Evolutionary conservation across 1,140 invertebrate species (phyloP), one percentile per base, ranked within the genome.

Genomic region (Oedothorax gibbosus): DNA sequence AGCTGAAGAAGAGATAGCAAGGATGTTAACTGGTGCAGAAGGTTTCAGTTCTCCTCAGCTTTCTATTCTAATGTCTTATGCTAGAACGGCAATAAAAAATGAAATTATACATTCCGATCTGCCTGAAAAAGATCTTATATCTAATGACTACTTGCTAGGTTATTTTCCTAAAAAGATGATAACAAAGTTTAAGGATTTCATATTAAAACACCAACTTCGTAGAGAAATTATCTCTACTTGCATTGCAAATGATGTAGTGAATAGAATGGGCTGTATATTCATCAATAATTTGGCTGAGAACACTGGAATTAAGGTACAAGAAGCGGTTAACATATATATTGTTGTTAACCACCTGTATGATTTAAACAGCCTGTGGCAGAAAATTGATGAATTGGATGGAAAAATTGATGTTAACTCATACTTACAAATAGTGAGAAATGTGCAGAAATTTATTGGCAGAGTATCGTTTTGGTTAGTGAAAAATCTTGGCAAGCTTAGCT

Each of bases 351-450:
- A 62, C 57, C 57, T 62, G 57, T 62, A 62, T 62, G 57, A 62
- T 62, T 62, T 62, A 62, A 62, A 62, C 57, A 62, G 57, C 57
- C 57, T 62, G 57, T 62, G 57, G 57, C 57, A 62, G 57, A 4
- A 62, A 62, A 62, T 62, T 62, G 57, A 66, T 66, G 65, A 66
- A 66, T 66, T 66, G 65, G 65, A 66, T 66, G 65, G 65, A 18
- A 66, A 66, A 66, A 66, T 66, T 66, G 65, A 66, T 66, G 65
- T 66, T 35, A 35, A 66, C 21, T 66, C 21, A 35, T 66, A 66
- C 21, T 66, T 66, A 66, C 65, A 66, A 66, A 66, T 66, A 66
- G 65, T 66, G 65, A 66, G 65, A 18, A 66, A 66, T 18, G 65
- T 66, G 21, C 65, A 66, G 21, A 66, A 66, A 66, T 66, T 66